Evolutionary conservation across 2,113 vertebrate species (phyloP).

Genomic region (Ceyx margarethae): DNA sequence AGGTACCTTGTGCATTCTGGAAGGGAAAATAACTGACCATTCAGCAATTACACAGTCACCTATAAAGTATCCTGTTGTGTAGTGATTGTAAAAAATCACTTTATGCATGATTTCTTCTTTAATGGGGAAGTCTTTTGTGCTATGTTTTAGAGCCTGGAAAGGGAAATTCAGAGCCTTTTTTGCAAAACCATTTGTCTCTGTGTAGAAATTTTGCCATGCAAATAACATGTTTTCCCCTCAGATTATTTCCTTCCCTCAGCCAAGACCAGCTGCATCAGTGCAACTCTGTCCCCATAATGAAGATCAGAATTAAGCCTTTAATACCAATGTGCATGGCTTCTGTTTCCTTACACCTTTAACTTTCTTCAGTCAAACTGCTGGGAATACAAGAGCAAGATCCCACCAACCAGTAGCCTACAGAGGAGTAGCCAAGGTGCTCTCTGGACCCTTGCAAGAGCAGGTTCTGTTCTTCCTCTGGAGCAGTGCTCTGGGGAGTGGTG

Average conservation of each 20-base stretch:
- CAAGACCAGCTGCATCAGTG: not conserved
- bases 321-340: fast-evolving
- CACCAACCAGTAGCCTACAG: not conserved
- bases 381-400: not conserved
- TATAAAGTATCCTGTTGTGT: not conserved
- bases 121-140: not conserved
- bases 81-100: not conserved
- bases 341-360: not conserved
- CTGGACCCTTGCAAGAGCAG: not conserved
- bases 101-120: not conserved
- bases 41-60: not conserved
- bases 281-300: not conserved
- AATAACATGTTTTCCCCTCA: not conserved
- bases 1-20: not conserved
- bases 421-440: not conserved
- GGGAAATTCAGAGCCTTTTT: not conserved
- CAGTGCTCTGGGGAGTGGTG: not conserved
- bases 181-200: not conserved
- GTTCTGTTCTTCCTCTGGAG: not conserved
- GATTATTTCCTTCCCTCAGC: not conserved
- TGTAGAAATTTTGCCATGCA: not conserved
- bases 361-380: not conserved
- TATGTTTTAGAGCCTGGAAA: not conserved
- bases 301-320: not conserved
- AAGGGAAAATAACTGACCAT: not conserved